Evolutionary conservation across 2,888 invertebrate genomes (phyloP), one percentile per base, ranked within the genome.

Genomic region (Meloe dianella): DNA sequence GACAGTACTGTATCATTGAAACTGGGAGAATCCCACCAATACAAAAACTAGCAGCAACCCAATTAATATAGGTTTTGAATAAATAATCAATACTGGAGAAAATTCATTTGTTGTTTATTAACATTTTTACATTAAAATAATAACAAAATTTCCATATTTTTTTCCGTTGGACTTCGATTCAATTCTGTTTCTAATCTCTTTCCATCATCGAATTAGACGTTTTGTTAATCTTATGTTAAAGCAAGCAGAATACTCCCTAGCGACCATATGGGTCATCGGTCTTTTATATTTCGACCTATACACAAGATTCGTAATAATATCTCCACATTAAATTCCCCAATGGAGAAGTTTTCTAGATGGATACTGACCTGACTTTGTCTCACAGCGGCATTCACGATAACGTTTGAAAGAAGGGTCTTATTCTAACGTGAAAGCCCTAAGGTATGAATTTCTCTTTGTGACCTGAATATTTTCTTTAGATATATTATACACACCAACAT

Each of bases 351-450:
- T n/a, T n/a, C n/a, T 63, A 70, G 69, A 70, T 71, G 72, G 71
- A 69, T 71, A 74, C 72, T 73, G 73, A 72, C 73, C 74, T 70
- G 71, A 72, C 71, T 68, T 73, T 70, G 72, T 71, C 71, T 73
- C 70, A 66, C 61, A 67, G 67, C 71, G 73, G 64, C 69, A 70
- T 72, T 73, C 72, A 70, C 70, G 73, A 74, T 73, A 74, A 73
- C 74, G 70, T 73, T 72, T 67, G 71, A 69, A 73, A 71, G 68
- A 71, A 70, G 71, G 20, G 69, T 65, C 71, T 71, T 68, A 71
- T 71, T 73, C 71, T 74, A 73, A 74, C 73, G 73, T 74, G 72
- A 73, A 70, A 68, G 74, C 73, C 74, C 74, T 64, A 59, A 74
- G 73, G 74, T 73, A 71, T 70, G 72, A 74, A 73, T 74, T 70